Conservation (phyloP, 2,797 vertebrate species). For the Semotilus atromaculatus region DNA sequence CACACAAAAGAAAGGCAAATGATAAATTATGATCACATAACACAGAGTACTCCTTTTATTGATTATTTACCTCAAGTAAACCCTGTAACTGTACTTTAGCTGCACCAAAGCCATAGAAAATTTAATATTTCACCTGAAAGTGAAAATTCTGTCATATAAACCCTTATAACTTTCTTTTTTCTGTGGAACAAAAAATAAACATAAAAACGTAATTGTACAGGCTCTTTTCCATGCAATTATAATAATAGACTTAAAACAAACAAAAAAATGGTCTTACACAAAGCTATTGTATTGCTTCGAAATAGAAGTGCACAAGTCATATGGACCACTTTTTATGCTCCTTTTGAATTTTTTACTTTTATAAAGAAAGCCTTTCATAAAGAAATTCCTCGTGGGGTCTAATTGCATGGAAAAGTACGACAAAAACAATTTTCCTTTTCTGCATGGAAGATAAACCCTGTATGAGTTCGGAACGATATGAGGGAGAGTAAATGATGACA, state of each 20-base stretch:
- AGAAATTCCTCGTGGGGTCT: background rate
- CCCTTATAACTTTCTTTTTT: too few species aligned
- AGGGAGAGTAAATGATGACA: background rate
- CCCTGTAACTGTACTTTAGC: conserved; percentile 68
- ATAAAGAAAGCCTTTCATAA: background rate
- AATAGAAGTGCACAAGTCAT: background rate
- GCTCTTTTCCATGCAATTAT: background rate
- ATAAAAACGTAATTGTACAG: background rate
- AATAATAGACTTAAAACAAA: background rate
- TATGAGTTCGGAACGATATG: background rate
- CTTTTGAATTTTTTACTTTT: background rate
- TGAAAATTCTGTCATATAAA: too few species aligned
- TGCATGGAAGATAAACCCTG: background rate
- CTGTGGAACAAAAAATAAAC: too few species aligned
- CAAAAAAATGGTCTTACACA: background rate
- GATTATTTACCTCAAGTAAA: background rate
- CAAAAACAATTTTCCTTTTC: background rate
- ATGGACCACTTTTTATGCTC: background rate
- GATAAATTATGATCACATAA: conserved; percentile 21
- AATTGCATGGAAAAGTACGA: background rate
- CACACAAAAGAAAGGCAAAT: conserved; percentile 52
- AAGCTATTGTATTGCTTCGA: background rate
- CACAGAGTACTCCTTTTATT: conserved; percentile 22
- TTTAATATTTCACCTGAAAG: background rate
- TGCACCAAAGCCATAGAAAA: conserved; percentile 19